Conservation (phyloP, 2,113 vertebrate species). For the Forbesichthys agassizii region DNA sequence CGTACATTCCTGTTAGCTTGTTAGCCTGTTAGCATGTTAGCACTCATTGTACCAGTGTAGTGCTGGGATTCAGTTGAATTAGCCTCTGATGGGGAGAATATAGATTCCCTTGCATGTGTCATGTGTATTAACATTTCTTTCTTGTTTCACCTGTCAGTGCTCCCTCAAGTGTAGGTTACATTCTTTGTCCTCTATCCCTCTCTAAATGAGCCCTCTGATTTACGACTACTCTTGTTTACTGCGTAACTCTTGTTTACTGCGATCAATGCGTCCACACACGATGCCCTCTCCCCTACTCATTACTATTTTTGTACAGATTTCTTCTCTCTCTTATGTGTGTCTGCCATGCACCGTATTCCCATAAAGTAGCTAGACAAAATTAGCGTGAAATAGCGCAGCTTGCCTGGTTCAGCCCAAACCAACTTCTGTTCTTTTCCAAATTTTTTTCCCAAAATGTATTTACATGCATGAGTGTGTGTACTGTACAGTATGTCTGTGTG, state of each 20-base stretch:
- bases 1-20: slow-evolving; percentile 6
- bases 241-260: slow-evolving; percentile 30
- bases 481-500: too few species aligned
- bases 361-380: slow-evolving; percentile 55
- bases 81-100: slow-evolving; percentile 21
- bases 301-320: slow-evolving; percentile 1
- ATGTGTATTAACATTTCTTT: background rate
- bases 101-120: background rate
- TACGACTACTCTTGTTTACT: slow-evolving; percentile 33
- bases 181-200: slow-evolving; percentile 1
- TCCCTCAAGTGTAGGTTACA: slow-evolving; percentile 14
- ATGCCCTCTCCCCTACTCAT: slow-evolving; percentile 17
- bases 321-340: slow-evolving; percentile 31
- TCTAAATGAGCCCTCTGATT: slow-evolving; percentile 31
- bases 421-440: slow-evolving; percentile 28
- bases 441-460: background rate
- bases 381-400: slow-evolving; percentile 53
- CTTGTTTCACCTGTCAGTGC: slow-evolving; percentile 24
- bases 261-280: slow-evolving; percentile 45
- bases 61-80: slow-evolving; percentile 22
- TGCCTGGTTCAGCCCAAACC: slow-evolving; percentile 38
- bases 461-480: background rate
- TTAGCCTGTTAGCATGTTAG: slow-evolving; percentile 7
- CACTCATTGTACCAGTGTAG: background rate
- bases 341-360: slow-evolving; percentile 37